phyloP scores from a whole-genome alignment of 2,797 vertebrate species.

The Pempheris klunzingeri region DNA sequence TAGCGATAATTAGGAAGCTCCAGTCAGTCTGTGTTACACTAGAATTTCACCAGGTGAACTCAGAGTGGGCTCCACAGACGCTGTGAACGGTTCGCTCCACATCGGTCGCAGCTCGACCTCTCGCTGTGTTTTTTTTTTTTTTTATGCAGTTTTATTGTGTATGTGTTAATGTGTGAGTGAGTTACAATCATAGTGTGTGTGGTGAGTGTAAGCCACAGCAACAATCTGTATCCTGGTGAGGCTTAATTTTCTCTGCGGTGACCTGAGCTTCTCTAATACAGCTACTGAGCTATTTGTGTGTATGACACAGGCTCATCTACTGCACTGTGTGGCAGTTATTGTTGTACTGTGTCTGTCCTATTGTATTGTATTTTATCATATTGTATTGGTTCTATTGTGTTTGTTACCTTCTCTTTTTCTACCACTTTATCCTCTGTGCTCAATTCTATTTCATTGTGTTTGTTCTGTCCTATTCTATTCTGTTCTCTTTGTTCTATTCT shows the following conservation, averaged over 20 bases:
- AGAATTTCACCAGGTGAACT: conserved; percentile 42
- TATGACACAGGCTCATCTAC: neutral
- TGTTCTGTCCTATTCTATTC: neutral
- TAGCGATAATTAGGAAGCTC: conserved; percentile 47
- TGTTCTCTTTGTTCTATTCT: neutral
- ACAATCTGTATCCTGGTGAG: conserved; percentile 16
- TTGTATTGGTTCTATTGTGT: neutral
- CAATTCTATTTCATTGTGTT: neutral
- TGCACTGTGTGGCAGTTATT: neutral
- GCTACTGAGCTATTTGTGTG: conserved; percentile 27
- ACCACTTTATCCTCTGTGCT: neutral
- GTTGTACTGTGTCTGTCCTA: neutral
- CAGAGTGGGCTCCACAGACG: conserved; percentile 28
- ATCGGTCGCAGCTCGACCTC: conserved; percentile 73
- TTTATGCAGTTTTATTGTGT: neutral
- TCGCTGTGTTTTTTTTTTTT: conserved; percentile 52
- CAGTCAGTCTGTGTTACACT: conserved; percentile 7
- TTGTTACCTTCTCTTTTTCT: neutral
- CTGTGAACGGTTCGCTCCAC: conserved; percentile 47
- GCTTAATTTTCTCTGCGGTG: conserved; percentile 50
- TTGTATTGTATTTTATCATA: neutral
- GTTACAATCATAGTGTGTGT: conserved; percentile 30
- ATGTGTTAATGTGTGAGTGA: conserved; percentile 16
- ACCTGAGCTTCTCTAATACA: conserved; percentile 35
- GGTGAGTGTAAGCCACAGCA: conserved; percentile 46